Base-by-base conservation (phyloP, 2,888 invertebrate species). In the Gryllus longicercus region DNA sequence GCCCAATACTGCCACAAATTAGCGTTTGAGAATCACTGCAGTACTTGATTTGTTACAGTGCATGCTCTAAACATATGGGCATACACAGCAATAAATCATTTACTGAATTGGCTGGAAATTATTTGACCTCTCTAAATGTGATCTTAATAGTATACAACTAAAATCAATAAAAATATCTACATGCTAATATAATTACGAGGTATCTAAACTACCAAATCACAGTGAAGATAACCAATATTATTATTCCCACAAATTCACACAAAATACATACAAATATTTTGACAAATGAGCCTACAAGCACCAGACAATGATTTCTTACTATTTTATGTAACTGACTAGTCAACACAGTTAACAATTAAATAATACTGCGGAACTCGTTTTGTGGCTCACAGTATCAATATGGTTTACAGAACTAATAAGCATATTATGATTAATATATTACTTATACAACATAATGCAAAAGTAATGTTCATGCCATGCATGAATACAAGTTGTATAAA, bases 191-290 rank as follows among this genome's bases (percentile, higher is more conserved):
- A 63, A 63, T 63, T 63, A 63, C 0, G 5, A 63, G 63, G 14
- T 63, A 63, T n/a, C 63, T 63, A 63, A 63, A 14, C 63, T 63
- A 63, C 63, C 63, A 63, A 63, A 63, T 63, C 63, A 63, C 63
- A 63, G 63, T 63, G 63, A 63, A 63, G 63, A 63, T 18, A 63
- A 63, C 38, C 38, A 38, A 38, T 38, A 8, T 38, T 63, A 63
- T 18, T 63, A 63, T 63, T 63, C 63, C 63, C 63, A 63, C 14
- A 38, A 38, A 38, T 38, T 63, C 16, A 18, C n/a, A 63, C 63
- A 63, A 63, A 63, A 63, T 16, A 63, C n/a, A 63, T 16, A 63
- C 63, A 63, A 63, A 18, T 63, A 63, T 63, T 63, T 63, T 63
- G 16, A 63, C 63, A 14, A 18, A n/a, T n/a, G n/a, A 63, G n/a